Evolutionary conservation across 2,888 invertebrate genomes (phyloP).

Genomic region (Galeruca laticollis): DNA sequence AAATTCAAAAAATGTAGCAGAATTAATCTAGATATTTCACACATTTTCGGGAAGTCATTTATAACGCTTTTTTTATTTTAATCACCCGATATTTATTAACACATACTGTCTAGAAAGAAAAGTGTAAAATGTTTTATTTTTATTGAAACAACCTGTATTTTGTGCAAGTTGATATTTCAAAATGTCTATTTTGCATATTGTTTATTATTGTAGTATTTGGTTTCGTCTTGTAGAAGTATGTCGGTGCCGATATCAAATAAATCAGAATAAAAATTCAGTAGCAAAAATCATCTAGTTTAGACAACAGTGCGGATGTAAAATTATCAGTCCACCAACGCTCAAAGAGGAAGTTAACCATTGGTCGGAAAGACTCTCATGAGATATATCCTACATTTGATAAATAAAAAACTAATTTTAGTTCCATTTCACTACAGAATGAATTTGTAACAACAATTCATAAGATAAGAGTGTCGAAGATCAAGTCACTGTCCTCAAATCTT

Average conservation of each 20-base stretch:
- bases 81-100: too few relatives aligned
- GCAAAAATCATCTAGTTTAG: constrained; percentile 38
- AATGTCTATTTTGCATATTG: neutral
- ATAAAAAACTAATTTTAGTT: constrained; percentile 47
- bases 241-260: constrained; percentile 15
- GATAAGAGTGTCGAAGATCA: constrained; percentile 59
- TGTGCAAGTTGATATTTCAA: neutral
- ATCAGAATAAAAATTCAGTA: constrained; percentile 15
- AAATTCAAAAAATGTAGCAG: too few relatives aligned
- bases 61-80: too few relatives aligned
- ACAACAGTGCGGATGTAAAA: constrained; percentile 48
- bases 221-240: neutral
- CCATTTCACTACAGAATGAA: constrained; percentile 42
- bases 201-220: neutral
- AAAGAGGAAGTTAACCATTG: constrained; percentile 57
- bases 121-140: too few relatives aligned
- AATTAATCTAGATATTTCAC: too few relatives aligned
- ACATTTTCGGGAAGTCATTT: too few relatives aligned
- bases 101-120: too few relatives aligned
- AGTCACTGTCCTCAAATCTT: constrained; percentile 57
- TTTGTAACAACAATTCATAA: constrained; percentile 42
- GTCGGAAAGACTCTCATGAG: constrained; percentile 58
- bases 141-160: neutral
- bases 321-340: constrained; percentile 53
- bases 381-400: constrained; percentile 49